phyloP scores from a whole-genome alignment of 2,888 invertebrate species.

The Artemia sinica region DNA sequence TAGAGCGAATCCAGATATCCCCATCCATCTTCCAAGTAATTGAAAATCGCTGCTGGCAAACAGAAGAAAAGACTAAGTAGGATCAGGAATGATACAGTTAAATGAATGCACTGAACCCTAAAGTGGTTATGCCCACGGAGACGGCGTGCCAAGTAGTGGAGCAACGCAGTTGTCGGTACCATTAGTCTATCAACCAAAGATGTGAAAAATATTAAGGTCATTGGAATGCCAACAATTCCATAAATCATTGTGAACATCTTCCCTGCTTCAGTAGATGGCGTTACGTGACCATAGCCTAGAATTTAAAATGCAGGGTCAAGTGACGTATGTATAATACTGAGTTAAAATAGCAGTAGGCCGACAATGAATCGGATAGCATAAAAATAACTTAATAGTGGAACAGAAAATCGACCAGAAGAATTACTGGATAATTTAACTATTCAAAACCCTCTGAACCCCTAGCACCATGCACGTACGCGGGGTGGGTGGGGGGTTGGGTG shows the following conservation, averaged over 20 bases:
- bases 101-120: slow-evolving; percentile 56
- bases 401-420: too few species aligned
- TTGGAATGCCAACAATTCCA: slow-evolving; percentile 64
- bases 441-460: slow-evolving; percentile 26
- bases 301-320: slow-evolving; percentile 22
- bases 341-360: too few species aligned
- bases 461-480: too few species aligned
- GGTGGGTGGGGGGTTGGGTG: too few species aligned
- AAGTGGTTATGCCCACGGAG: slow-evolving; percentile 51
- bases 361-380: too few species aligned
- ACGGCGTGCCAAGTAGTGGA: slow-evolving; percentile 48
- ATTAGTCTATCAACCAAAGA: slow-evolving; percentile 64
- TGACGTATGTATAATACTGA: too few species aligned
- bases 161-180: slow-evolving; percentile 50
- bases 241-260: slow-evolving; percentile 75
- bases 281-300: slow-evolving; percentile 72
- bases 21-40: slow-evolving; percentile 59
- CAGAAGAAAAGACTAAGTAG: slow-evolving; percentile 46
- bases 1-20: slow-evolving; percentile 70
- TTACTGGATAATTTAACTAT: background rate
- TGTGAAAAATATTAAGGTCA: slow-evolving; percentile 62
- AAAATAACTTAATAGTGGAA: too few species aligned
- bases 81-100: slow-evolving; percentile 41
- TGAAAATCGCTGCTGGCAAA: slow-evolving; percentile 56
- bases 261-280: slow-evolving; percentile 64